Base-by-base conservation (phyloP, 2,888 invertebrate genomes). In the Ditylenchus weischeri region DNA sequence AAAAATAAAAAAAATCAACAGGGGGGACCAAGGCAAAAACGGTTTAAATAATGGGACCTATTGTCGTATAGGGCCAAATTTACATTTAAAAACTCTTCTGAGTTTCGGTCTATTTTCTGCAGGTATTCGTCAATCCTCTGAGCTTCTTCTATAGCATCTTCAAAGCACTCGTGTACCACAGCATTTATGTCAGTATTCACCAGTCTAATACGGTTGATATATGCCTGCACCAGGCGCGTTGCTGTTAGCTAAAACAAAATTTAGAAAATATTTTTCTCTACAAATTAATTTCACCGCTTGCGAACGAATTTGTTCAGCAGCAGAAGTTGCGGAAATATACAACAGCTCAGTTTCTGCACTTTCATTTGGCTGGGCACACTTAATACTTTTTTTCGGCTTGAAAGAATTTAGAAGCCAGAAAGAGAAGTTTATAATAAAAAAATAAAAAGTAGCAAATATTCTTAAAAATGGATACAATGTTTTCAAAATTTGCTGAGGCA, bases 161-260 rank as follows among this genome's bases (percentile, higher is more conserved):
- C 51, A 38, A 59, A 69, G n/a, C 65, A 51, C 13, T 64, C 57
- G 11, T 64, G 66, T 8, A 70, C 66, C 57, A 74, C 36, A 10
- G 68, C 73, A 62, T 72, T 72, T 47, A 72, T 23, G 1, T 62
- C 23, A 23, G 50, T 54, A 49, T 72, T 74, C 7, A 74, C 67
- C 23, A 65, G 54, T 49, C 64, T 59, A 18, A 74, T 59, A n/a
- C 70, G 66, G n/a, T 54, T 64, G 8, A 72, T 68, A 50, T 73
- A 72, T 8, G 73, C 73, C 23, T 64, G 57, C 18, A 72, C 58
- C 62, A 72, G 58, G 15, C 66, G 62, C 5, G 36, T 19, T 10
- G 65, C 60, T 36, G 43, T 65, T n/a, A 72, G 35, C 61, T 68
- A 7, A 13, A 65, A 65, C 15, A 18, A 54, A 54, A 54, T 54